Conservation (phyloP, 2,888 invertebrate species). For the Eilema depressum region DNA sequence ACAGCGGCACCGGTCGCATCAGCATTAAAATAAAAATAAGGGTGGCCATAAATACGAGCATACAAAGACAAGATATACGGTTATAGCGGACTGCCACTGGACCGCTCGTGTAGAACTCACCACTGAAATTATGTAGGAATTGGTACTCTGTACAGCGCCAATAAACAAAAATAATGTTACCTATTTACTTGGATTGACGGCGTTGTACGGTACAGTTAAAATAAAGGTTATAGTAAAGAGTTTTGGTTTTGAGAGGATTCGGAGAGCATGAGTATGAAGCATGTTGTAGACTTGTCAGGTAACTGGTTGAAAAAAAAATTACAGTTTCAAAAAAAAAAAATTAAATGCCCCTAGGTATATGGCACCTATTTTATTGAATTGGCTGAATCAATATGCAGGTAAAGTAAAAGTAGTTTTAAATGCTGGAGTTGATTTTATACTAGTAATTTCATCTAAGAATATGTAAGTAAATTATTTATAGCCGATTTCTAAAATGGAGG, state of each 20-base stretch:
- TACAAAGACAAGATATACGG: conserved; percentile 86
- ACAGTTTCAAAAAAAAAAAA: too few relatives aligned
- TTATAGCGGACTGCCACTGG: conserved; percentile 76
- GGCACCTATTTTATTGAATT: too few relatives aligned
- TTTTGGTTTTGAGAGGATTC: conserved; percentile 12
- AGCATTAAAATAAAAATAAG: conserved; percentile 87
- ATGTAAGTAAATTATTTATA: too few relatives aligned
- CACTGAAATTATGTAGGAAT: conserved; percentile 56
- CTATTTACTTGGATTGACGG: conserved; percentile 46
- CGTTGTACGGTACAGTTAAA: conserved; percentile 29
- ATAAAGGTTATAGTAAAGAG: conserved; percentile 24
- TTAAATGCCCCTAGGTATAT: neutral
- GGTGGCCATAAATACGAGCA: conserved; percentile 79
- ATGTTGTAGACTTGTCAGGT: neutral
- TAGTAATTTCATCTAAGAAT: too few relatives aligned
- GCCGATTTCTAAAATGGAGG: too few relatives aligned
- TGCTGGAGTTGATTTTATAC: too few relatives aligned
- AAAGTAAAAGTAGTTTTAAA: too few relatives aligned
- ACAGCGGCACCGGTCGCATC: conserved; percentile 82
- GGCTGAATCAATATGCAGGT: too few relatives aligned
- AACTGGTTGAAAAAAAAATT: too few relatives aligned
- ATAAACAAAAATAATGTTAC: conserved; percentile 56
- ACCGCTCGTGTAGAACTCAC: conserved; percentile 62
- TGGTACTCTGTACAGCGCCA: conserved; percentile 47
- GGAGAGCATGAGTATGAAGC: neutral